phyloP scores from a whole-genome alignment of 2,113 vertebrate genomes.

The Carollia perspicillata region DNA sequence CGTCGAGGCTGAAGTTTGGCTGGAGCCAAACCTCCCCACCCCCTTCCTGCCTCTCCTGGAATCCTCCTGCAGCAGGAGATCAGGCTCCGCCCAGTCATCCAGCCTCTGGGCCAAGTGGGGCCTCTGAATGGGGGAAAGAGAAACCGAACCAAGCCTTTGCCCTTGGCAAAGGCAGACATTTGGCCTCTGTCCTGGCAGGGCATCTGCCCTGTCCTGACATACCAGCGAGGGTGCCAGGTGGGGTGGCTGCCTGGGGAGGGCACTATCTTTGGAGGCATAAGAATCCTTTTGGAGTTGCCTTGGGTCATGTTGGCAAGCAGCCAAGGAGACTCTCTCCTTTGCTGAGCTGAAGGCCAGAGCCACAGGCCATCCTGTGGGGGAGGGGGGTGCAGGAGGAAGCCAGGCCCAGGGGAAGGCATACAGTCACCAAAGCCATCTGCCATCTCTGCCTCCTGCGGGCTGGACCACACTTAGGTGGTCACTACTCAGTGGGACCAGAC shows the following conservation, averaged over 20 bases:
- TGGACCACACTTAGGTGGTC: neutral
- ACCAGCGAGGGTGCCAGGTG: neutral
- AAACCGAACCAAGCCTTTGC: neutral
- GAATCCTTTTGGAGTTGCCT: neutral
- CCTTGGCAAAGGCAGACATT: neutral
- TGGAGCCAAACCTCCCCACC: neutral
- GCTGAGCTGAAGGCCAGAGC: slow-evolving; percentile 18
- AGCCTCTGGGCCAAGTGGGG: neutral
- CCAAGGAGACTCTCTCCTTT: slow-evolving; percentile 65
- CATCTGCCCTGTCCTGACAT: neutral
- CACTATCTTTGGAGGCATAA: slow-evolving; percentile 11
- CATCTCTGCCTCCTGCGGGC: neutral
- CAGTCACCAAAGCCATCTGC: slow-evolving; percentile 42
- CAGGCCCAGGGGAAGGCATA: neutral
- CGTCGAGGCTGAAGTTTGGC: neutral
- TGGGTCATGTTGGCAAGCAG: slow-evolving; percentile 4
- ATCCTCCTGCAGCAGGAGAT: neutral
- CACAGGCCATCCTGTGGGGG: neutral
- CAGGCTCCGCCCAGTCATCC: neutral
- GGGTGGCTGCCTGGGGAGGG: neutral
- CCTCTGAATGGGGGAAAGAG: neutral
- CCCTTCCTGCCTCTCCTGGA: neutral
- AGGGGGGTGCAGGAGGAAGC: neutral
- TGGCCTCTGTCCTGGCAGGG: neutral
- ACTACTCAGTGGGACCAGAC: neutral